Evolutionary conservation across 2,113 vertebrate species (phyloP).

Genomic region (Epinephelus cyanopodus): DNA sequence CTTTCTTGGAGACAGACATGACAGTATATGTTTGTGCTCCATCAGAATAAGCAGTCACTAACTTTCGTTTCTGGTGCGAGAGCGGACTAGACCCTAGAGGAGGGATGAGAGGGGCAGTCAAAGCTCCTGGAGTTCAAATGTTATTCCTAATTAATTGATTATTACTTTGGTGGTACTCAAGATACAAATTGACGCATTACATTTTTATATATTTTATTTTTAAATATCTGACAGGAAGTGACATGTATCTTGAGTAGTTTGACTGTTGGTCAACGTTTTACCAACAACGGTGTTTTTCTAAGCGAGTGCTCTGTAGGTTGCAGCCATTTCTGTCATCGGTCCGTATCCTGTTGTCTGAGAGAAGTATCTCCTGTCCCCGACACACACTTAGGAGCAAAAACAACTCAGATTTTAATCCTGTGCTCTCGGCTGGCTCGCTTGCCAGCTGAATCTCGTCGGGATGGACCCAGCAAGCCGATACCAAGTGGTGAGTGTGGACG

Average conservation of each 20-base stretch:
- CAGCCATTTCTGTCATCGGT: slow-evolving; percentile 54
- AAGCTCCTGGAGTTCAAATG: too few relatives aligned
- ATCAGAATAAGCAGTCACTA: too few relatives aligned
- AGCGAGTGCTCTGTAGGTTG: neutral
- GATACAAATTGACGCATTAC: neutral
- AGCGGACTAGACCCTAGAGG: too few relatives aligned
- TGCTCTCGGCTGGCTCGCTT: slow-evolving; percentile 45
- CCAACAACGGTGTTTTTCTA: slow-evolving; percentile 18
- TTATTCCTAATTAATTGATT: neutral
- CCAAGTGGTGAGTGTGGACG: slow-evolving; percentile 77
- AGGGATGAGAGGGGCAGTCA: too few relatives aligned
- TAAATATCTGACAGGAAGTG: slow-evolving; percentile 28
- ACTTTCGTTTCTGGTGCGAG: too few relatives aligned
- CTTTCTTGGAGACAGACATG: too few relatives aligned
- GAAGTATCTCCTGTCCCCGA: neutral
- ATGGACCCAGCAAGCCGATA: slow-evolving; percentile 82
- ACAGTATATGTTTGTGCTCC: too few relatives aligned
- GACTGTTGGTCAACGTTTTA: neutral
- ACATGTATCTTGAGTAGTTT: fast-evolving
- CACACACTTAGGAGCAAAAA: neutral
- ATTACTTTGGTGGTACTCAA: neutral
- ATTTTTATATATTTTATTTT: slow-evolving; percentile 24
- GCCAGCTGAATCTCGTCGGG: slow-evolving; percentile 53
- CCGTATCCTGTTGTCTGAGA: neutral
- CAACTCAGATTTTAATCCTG: too few relatives aligned